Conservation (phyloP, 2,797 vertebrate species). For the Ceyx erithaca region DNA sequence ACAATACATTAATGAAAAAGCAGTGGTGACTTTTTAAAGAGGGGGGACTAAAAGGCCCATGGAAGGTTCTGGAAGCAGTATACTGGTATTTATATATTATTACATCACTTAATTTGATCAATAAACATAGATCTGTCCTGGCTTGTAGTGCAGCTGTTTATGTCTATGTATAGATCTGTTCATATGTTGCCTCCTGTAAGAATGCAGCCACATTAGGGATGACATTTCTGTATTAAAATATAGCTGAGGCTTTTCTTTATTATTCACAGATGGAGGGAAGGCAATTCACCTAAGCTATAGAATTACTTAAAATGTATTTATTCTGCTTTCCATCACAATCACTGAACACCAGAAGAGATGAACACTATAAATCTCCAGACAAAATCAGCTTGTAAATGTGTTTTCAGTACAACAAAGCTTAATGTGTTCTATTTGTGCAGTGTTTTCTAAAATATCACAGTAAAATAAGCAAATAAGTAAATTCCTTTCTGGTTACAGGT, state of each 20-base stretch:
- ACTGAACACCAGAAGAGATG: neutral
- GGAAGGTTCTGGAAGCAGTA: neutral
- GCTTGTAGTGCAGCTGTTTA: neutral
- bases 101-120: neutral
- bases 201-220: neutral
- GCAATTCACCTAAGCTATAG: neutral
- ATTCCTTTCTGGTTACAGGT: neutral
- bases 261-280: neutral
- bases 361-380: neutral
- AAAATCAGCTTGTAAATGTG: neutral
- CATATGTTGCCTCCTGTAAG: neutral
- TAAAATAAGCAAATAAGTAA: neutral
- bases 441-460: neutral
- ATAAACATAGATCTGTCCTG: neutral
- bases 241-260: neutral
- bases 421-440: neutral
- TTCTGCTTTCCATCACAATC: neutral
- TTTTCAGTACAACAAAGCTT: neutral
- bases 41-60: neutral
- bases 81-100: neutral
- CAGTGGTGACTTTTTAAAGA: neutral
- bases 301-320: neutral
- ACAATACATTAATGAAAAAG: neutral
- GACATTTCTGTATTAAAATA: neutral
- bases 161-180: neutral